These are phyloP conservation scores for Aphodius sticticus DNA, from an alignment of 2,888 invertebrate species.

Conservation along the genomic window DNA sequence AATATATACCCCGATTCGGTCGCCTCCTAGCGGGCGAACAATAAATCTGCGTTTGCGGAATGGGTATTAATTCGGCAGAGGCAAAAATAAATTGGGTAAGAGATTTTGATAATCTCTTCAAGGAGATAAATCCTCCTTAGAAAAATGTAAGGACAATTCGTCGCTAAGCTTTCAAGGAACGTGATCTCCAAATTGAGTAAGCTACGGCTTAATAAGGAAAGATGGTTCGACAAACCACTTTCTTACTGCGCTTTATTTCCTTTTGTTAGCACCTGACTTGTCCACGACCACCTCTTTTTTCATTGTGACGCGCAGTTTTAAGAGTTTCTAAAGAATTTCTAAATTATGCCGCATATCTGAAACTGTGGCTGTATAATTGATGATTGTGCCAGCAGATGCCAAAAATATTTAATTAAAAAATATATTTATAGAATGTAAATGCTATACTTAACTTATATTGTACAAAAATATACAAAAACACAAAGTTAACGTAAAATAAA, in stretches of 20 bases:
- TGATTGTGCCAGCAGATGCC: too few species aligned
- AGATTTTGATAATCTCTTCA: conserved; percentile 4
- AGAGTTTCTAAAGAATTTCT: too few species aligned
- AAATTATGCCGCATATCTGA: too few species aligned
- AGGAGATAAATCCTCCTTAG: not conserved
- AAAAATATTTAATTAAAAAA: too few species aligned
- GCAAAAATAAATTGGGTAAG: conserved; percentile 4
- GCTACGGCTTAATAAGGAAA: not conserved
- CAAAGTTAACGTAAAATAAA: too few species aligned
- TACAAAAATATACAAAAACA: too few species aligned
- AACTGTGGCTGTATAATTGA: too few species aligned
- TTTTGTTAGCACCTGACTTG: not conserved
- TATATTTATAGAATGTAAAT: too few species aligned
- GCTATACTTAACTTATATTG: too few species aligned
- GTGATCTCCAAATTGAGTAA: not conserved
- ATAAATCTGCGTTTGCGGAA: not conserved
- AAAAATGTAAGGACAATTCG: not conserved
- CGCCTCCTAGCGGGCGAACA: not conserved
- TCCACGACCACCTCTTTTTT: too few species aligned
- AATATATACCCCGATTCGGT: not conserved
- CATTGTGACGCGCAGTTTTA: too few species aligned
- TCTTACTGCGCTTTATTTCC: not conserved
- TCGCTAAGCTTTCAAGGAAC: not conserved
- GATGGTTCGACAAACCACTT: not conserved
- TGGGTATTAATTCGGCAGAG: not conserved